Conservation (phyloP, 92 coral and sea anemone species). For the Micromussa lordhowensis region DNA sequence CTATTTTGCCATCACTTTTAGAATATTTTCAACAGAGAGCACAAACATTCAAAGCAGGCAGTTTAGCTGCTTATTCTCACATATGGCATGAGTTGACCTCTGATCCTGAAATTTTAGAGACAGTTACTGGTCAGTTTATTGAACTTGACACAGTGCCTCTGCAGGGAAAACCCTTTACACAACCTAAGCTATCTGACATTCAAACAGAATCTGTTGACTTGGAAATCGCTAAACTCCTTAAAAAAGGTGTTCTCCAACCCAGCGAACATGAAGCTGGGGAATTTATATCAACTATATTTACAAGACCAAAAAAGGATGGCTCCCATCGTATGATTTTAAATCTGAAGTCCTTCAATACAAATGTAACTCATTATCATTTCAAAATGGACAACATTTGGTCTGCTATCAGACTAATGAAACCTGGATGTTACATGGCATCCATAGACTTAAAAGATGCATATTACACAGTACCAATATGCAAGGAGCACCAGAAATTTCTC, state of each 20-base stretch:
- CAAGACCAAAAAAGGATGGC: conserved; percentile 60
- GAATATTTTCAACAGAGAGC: background rate
- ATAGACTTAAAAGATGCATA: conserved; percentile 57
- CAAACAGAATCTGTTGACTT: conserved; percentile 31
- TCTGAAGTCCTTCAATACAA: conserved; percentile 43
- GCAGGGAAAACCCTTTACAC: too few relatives aligned
- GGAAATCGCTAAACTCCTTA: conserved; percentile 45
- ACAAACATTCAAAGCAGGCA: conserved; percentile 27
- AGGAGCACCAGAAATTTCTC: conserved; percentile 38
- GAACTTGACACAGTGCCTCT: too few relatives aligned
- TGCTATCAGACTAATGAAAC: conserved; percentile 45
- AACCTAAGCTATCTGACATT: background rate
- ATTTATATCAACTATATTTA: conserved; percentile 44
- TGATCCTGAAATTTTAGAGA: too few relatives aligned
- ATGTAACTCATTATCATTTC: conserved; percentile 48
- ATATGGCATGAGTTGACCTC: conserved; percentile 47
- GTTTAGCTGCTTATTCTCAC: conserved; percentile 31
- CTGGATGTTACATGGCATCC: conserved; percentile 62
- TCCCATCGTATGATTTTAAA: conserved; percentile 60
- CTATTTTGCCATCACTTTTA: conserved; percentile 42
- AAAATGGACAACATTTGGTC: conserved; percentile 60
- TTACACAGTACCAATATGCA: conserved; percentile 40
- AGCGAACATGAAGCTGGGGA: conserved; percentile 39
- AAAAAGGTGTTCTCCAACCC: conserved; percentile 24
- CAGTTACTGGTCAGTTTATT: too few relatives aligned